A percentile compares a stretch with the other conserved stretches of the same genome.
Evolutionary conservation across 2,888 invertebrate species (phyloP).

Genomic region (Brachyptera putata): DNA sequence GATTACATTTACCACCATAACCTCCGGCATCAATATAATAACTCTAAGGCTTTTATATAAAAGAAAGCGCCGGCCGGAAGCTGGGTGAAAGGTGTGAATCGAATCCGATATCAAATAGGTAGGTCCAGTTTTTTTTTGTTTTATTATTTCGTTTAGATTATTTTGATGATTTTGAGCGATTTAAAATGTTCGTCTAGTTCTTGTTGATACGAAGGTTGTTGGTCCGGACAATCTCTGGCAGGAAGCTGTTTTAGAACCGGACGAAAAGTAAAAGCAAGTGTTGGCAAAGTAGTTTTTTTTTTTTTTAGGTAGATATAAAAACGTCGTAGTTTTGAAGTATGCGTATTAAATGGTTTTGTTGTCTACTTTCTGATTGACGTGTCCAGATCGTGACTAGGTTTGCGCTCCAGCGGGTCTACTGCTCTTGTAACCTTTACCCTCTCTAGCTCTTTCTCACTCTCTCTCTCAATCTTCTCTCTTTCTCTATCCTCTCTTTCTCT

Average conservation of each 20-base stretch:
- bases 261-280: background rate
- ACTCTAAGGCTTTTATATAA: no score
- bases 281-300: background rate
- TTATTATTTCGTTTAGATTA: no score
- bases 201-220: no score
- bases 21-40: no score
- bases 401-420: background rate
- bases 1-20: no score
- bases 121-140: background rate
- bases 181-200: no score
- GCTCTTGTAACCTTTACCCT: no score
- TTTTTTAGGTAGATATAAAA: background rate
- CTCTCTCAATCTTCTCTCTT: no score
- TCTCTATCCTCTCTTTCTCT: no score
- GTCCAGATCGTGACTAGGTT: background rate
- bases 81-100: conserved; percentile 1
- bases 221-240: background rate
- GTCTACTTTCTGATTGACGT: background rate
- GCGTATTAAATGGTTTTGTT: background rate
- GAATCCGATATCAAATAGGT: background rate
- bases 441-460: no score
- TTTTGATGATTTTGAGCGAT: no score
- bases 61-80: conserved; percentile 5
- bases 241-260: background rate
- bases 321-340: background rate